Evolutionary conservation across 2,888 invertebrate genomes (phyloP).

Genomic region (Rutpela maculata): DNA sequence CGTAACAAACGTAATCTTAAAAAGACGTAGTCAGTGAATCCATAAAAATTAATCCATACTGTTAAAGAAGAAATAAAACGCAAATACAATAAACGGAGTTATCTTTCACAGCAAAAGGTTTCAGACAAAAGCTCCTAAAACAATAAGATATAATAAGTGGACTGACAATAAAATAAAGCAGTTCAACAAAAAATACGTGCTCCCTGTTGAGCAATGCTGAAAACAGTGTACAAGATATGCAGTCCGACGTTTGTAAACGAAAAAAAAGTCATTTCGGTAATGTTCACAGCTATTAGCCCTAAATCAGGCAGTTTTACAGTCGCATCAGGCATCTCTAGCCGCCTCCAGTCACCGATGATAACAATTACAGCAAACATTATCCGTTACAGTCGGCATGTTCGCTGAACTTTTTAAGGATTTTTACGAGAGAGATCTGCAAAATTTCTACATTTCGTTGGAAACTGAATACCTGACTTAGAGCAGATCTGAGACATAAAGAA

Average conservation of each 20-base stretch:
- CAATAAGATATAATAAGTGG: slow-evolving; percentile 15
- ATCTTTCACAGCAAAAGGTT: too few relatives aligned
- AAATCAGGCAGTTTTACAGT: slow-evolving; percentile 61
- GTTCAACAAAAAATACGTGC: slow-evolving; percentile 18
- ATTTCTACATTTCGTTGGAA: slow-evolving; percentile 38
- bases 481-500: slow-evolving; percentile 23
- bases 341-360: slow-evolving; percentile 54
- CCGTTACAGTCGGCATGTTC: slow-evolving; percentile 46
- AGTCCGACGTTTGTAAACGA: slow-evolving; percentile 48
- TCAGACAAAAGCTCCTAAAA: background rate
- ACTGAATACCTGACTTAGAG: slow-evolving; percentile 28
- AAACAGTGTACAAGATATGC: slow-evolving; percentile 43
- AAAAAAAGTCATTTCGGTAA: slow-evolving; percentile 59
- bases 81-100: too few relatives aligned
- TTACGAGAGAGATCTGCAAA: slow-evolving; percentile 39
- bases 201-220: slow-evolving; percentile 29
- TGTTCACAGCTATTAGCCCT: slow-evolving; percentile 58
- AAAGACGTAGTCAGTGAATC: too few relatives aligned
- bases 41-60: too few relatives aligned
- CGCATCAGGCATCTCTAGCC: slow-evolving; percentile 52
- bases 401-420: slow-evolving; percentile 35
- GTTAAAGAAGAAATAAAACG: too few relatives aligned
- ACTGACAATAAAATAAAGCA: slow-evolving; percentile 13
- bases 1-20: too few relatives aligned
- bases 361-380: slow-evolving; percentile 55